These are phyloP conservation scores for Drosophila cardini DNA, from an alignment of 1,140 invertebrate species.

Conservation along the genomic window DNA sequence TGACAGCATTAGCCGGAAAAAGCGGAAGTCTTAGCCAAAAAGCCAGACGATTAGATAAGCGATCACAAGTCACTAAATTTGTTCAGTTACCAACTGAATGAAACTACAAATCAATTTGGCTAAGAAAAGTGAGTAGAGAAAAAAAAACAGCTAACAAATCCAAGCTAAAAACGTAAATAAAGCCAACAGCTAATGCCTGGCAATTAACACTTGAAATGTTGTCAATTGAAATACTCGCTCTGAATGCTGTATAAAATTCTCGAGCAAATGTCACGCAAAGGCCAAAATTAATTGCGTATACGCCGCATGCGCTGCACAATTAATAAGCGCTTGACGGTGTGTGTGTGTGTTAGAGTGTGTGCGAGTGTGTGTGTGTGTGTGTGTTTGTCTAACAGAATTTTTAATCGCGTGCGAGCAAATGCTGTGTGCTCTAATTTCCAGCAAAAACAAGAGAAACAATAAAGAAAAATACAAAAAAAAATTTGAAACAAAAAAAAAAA, in stretches of 20 bases:
- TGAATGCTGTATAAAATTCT: conserved; percentile 9
- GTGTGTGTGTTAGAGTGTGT: not conserved
- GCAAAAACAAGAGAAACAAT: conserved; percentile 2
- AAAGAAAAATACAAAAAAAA: conserved; percentile 3
- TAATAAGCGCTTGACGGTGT: conserved; percentile 24
- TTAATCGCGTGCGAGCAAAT: conserved; percentile 45
- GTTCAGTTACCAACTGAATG: not conserved
- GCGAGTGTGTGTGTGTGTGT: not conserved
- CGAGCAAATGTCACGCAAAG: conserved; percentile 21
- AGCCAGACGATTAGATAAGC: not conserved
- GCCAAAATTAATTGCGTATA: conserved; percentile 44
- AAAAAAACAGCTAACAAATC: not conserved
- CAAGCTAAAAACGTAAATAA: not conserved
- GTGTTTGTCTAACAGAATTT: conserved; percentile 25
- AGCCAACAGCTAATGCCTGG: not conserved
- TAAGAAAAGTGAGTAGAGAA: no score
- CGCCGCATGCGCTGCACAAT: conserved; percentile 47
- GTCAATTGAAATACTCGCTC: not conserved
- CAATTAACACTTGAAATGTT: conserved; percentile 9
- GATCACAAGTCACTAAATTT: not conserved
- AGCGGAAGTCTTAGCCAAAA: conserved; percentile 1
- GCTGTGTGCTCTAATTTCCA: conserved; percentile 40
- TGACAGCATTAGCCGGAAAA: not conserved
- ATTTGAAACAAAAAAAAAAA: conserved; percentile 31
- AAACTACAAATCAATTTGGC: no score